A percentile compares a stretch with the other conserved stretches of the same genome.
Conservation (phyloP, 1,140 invertebrate genomes). For the Drosophila chauvacae region DNA sequence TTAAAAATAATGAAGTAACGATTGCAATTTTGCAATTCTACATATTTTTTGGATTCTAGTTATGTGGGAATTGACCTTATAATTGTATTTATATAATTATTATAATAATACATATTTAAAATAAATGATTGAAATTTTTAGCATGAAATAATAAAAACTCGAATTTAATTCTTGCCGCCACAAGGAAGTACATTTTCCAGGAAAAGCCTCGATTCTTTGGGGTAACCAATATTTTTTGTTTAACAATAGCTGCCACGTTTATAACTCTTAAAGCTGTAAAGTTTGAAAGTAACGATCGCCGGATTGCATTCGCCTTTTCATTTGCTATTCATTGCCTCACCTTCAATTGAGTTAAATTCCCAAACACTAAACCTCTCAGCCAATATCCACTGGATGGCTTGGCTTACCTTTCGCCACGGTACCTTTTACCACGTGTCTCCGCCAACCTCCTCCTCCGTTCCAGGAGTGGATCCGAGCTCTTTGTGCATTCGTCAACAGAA, state of each 20-base stretch:
- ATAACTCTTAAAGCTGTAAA: conserved; percentile 37
- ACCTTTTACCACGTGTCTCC: too few species aligned
- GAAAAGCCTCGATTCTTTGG: conserved; percentile 7
- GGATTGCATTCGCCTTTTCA: conserved; percentile 49
- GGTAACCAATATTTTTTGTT: background rate
- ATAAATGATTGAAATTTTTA: background rate
- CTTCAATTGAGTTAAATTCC: conserved; percentile 62
- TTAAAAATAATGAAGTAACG: too few species aligned
- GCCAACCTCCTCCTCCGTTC: conserved; percentile 37
- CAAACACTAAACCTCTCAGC: conserved; percentile 61
- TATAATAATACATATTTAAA: background rate
- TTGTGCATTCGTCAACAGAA: conserved; percentile 72
- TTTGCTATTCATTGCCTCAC: conserved; percentile 72
- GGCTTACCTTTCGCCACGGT: conserved; percentile 21
- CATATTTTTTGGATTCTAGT: background rate
- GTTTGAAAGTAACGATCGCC: conserved; percentile 32
- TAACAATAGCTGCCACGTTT: conserved; percentile 22
- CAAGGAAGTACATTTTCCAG: background rate
- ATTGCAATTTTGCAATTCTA: too few species aligned
- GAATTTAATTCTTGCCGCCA: background rate
- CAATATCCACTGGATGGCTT: conserved; percentile 54
- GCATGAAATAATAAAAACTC: background rate
- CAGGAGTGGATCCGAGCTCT: conserved; percentile 33
- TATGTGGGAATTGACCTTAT: background rate
- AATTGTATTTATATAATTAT: background rate